A percentile compares a stretch with the other conserved stretches of the same genome.
Evolutionary conservation across 2,113 vertebrate genomes (phyloP).

Genomic region (Lynx canadensis): DNA sequence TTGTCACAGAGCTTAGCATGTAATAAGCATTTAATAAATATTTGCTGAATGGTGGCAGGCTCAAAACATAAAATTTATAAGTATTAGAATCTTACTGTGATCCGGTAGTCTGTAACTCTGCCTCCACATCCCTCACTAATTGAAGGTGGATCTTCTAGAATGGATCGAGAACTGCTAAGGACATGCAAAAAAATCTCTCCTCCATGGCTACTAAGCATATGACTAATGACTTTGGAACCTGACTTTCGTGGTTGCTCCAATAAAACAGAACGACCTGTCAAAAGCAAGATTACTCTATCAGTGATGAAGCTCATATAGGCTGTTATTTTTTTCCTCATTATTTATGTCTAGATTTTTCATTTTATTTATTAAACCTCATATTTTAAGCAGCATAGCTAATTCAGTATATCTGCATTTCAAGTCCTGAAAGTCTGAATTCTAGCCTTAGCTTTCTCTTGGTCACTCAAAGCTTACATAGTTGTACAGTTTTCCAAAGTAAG

Average conservation of each 20-base stretch:
- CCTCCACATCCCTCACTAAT: conserved; percentile 99
- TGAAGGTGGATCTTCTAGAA: conserved; percentile 97
- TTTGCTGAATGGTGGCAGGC: background rate
- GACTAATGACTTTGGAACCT: conserved; percentile 99
- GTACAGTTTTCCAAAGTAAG: conserved; percentile 8
- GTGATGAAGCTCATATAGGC: background rate
- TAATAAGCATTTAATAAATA: background rate
- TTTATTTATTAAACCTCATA: background rate
- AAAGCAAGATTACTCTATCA: conserved; percentile 61
- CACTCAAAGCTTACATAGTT: background rate
- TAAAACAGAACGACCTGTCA: conserved; percentile 95
- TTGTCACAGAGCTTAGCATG: background rate
- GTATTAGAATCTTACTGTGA: conserved; percentile 90
- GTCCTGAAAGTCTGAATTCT: background rate
- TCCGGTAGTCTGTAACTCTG: conserved; percentile 98
- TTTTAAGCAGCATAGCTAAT: conserved; percentile 36
- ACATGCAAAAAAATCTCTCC: conserved; percentile 98
- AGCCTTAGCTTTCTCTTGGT: background rate
- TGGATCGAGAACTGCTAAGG: conserved; percentile 96
- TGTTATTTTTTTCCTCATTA: background rate
- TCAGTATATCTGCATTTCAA: background rate
- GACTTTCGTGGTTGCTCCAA: conserved; percentile 98
- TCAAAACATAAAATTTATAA: conserved; percentile 17
- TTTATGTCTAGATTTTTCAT: background rate
- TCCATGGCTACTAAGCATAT: conserved; percentile 99